Conservation (phyloP, 2,888 invertebrate genomes). For the Cephus spinipes region DNA sequence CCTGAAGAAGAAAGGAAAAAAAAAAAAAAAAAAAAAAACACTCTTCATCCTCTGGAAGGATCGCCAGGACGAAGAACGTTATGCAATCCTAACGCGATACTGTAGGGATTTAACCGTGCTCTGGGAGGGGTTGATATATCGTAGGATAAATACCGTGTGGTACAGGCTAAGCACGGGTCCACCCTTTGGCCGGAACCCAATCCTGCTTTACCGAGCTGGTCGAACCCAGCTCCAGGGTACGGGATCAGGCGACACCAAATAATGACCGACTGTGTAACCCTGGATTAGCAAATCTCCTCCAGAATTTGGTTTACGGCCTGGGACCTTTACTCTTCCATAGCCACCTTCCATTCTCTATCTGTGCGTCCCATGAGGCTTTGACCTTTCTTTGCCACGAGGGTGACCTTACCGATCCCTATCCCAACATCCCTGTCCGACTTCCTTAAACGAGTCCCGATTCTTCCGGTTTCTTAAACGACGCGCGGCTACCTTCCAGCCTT, state of each 20-base stretch:
- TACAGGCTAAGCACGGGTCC: constrained; percentile 35
- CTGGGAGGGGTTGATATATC: constrained; percentile 46
- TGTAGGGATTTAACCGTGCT: too few relatives aligned
- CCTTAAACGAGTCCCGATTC: too few relatives aligned
- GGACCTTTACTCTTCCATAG: neutral
- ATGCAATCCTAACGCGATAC: too few relatives aligned
- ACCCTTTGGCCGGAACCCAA: constrained; percentile 30
- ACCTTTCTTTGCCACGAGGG: too few relatives aligned
- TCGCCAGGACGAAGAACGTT: too few relatives aligned
- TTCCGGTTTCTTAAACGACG: neutral
- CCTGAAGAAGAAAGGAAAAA: too few relatives aligned
- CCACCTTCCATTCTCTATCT: too few relatives aligned
- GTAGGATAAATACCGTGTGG: constrained; percentile 52
- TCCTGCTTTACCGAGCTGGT: constrained; percentile 31
- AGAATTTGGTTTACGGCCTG: constrained; percentile 57
- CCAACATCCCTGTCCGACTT: too few relatives aligned
- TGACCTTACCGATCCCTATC: too few relatives aligned
- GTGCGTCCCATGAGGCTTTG: too few relatives aligned
- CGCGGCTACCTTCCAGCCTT: neutral
- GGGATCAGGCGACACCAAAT: constrained; percentile 63
- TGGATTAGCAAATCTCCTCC: constrained; percentile 62
- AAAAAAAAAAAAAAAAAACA: too few relatives aligned
- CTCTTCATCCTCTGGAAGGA: too few relatives aligned
- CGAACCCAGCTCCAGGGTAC: constrained; percentile 33
- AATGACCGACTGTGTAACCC: constrained; percentile 60